Base-by-base conservation (phyloP, 23 tunicate species). In the Ciona savignyi region DNA sequence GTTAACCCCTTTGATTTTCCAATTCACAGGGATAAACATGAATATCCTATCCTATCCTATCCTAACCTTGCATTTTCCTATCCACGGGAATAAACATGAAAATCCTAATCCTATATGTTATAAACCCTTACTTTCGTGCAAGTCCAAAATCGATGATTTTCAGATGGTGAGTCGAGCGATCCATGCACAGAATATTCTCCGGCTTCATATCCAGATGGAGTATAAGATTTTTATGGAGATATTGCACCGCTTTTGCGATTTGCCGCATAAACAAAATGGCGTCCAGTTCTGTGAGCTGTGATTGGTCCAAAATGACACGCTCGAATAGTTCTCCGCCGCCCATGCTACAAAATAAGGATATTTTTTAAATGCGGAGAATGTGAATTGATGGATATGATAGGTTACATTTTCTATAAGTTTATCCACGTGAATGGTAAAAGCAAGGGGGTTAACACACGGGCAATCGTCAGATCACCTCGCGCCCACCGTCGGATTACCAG, bases 181-280 rank as follows among this genome's bases (percentile, higher is more conserved):
- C 83, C 83, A 92, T 21, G 69, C 93, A 92, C 33, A 92, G 77
- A 60, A 92, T 92, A 34, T 92, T 92, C 63, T 92, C 98, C 49
- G 98, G 98, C 98, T 92, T 93, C 62, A 93, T 69, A 62, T 93
- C 98, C 2, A 86, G 88, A 42, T 93, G 98, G 30, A 93, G 85
- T 30, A 93, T 93, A 4, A 77, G 80, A 60, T 86, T 86, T 73
- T 86, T 86, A 68, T 93, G 98, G 0, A 93, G 79, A 93, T 93
- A 93, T 49, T 82, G 87, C 15, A 93, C 75, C 1, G 95, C 98
- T 68, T 74, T 83, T 27, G 80, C 72, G 24, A 93, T 86, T 49
- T 93, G 98, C 51, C 81, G 78, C 89, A 86, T 86, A 63, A 91
- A 93, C 42, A 81, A 27, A 30, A 86, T 74, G 0, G 93, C 94